These are phyloP conservation scores for Macrobrachium nipponense DNA, from an alignment of 1,140 invertebrate genomes.

Conservation along the genomic window DNA sequence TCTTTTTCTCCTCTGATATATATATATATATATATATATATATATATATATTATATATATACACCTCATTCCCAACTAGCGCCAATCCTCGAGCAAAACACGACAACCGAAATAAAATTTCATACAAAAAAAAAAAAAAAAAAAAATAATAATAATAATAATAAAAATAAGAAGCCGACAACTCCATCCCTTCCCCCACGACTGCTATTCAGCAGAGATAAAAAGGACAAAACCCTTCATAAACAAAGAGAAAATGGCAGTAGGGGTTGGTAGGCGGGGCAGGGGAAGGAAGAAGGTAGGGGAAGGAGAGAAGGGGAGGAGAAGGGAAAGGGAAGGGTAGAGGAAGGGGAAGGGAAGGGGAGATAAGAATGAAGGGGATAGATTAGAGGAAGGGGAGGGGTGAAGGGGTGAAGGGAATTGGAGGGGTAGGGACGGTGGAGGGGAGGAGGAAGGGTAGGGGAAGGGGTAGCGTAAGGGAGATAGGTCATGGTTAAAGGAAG, in stretches of 20 bases:
- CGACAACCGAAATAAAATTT: too few relatives aligned
- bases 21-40: too few relatives aligned
- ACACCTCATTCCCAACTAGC: background rate
- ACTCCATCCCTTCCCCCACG: too few relatives aligned
- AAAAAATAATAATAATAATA: too few relatives aligned
- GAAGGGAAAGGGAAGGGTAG: conserved; percentile 15
- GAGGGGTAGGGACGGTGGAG: background rate
- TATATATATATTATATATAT: too few relatives aligned
- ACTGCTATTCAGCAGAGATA: background rate
- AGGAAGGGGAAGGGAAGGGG: background rate
- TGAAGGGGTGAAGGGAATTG: background rate
- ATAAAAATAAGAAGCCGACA: too few relatives aligned
- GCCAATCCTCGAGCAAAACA: too few relatives aligned
- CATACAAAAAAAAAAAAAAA: too few relatives aligned
- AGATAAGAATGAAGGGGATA: background rate
- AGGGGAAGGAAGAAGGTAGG: background rate
- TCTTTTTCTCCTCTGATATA: too few relatives aligned
- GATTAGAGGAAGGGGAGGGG: conserved; percentile 1
- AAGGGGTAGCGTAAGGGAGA: background rate
- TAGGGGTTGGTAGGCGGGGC: conserved; percentile 65
- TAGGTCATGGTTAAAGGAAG: conserved; percentile 16
- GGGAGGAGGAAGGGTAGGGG: conserved; percentile 8
- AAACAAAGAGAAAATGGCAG: conserved; percentile 65
- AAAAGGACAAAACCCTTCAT: conserved; percentile 65
- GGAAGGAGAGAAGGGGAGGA: conserved; percentile 65